phyloP scores from a whole-genome alignment of 92 coral and sea anemone species.

The Palythoa grandis region DNA sequence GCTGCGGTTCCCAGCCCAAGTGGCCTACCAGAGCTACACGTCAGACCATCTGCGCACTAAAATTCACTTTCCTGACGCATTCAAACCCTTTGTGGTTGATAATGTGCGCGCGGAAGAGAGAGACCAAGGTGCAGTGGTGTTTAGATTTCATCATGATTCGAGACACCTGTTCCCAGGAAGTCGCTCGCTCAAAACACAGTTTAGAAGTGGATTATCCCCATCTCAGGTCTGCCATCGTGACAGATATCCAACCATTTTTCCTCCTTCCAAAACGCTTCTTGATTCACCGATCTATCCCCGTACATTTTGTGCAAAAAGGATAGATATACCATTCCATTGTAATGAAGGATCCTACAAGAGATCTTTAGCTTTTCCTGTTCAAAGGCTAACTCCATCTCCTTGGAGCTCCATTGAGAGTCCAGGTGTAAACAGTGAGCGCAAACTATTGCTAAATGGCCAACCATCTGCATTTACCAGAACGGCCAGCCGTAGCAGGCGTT shows the following conservation, averaged over 20 bases:
- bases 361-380: slow-evolving; percentile 25
- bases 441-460: neutral
- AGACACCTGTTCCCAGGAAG: slow-evolving; percentile 24
- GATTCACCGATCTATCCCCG: slow-evolving; percentile 17
- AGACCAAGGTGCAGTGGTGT: slow-evolving; percentile 5
- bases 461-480: slow-evolving; percentile 28
- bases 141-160: neutral
- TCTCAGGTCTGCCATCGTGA: neutral
- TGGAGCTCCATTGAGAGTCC: slow-evolving; percentile 16
- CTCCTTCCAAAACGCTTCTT: slow-evolving; percentile 9
- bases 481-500: slow-evolving; percentile 4
- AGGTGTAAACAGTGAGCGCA: slow-evolving; percentile 1
- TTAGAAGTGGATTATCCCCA: slow-evolving; percentile 4
- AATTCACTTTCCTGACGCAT: slow-evolving; percentile 31
- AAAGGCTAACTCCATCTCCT: neutral
- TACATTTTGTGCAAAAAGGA: slow-evolving; percentile 26
- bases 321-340: slow-evolving; percentile 3
- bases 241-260: neutral
- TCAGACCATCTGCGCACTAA: slow-evolving; percentile 39
- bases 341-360: neutral
- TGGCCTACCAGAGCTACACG: slow-evolving; percentile 25
- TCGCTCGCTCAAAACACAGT: slow-evolving; percentile 5
- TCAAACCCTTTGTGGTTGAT: neutral
- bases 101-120: neutral
- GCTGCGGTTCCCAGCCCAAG: slow-evolving; percentile 6